Evolutionary conservation across 2,113 vertebrate species (phyloP).

Genomic region (Plecotus auritus): DNA sequence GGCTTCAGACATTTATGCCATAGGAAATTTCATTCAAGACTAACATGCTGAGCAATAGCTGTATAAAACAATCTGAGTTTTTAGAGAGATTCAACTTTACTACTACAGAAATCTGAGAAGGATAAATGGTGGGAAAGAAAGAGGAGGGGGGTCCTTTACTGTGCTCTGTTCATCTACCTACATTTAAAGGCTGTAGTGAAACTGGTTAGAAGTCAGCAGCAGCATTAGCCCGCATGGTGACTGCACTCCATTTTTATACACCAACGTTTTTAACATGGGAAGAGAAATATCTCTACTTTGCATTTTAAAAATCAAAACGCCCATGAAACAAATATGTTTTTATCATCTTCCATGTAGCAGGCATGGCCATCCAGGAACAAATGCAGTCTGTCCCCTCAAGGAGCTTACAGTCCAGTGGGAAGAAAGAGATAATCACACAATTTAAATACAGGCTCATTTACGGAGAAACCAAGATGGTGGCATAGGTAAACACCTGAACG

Average conservation of each 20-base stretch:
- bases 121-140: neutral
- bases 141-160: neutral
- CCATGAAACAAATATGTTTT: neutral
- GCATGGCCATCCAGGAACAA: neutral
- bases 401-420: neutral
- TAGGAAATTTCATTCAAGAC: constrained; percentile 37
- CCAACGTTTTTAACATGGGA: neutral
- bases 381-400: neutral
- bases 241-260: neutral
- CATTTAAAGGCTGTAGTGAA: neutral
- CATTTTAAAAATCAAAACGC: neutral
- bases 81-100: neutral
- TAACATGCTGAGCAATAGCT: neutral
- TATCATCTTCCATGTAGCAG: neutral
- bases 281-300: neutral
- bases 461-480: too few species aligned
- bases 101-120: neutral
- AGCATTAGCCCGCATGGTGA: neutral
- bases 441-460: neutral
- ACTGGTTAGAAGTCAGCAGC: neutral
- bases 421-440: neutral
- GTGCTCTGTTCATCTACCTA: neutral
- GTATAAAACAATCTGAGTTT: neutral
- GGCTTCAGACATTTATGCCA: neutral
- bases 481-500: too few species aligned